These are phyloP conservation scores for Petrosia ficiformis DNA, from an alignment of 37 sponge, comb jelly and placozoan genomes.

Conservation along the genomic window DNA sequence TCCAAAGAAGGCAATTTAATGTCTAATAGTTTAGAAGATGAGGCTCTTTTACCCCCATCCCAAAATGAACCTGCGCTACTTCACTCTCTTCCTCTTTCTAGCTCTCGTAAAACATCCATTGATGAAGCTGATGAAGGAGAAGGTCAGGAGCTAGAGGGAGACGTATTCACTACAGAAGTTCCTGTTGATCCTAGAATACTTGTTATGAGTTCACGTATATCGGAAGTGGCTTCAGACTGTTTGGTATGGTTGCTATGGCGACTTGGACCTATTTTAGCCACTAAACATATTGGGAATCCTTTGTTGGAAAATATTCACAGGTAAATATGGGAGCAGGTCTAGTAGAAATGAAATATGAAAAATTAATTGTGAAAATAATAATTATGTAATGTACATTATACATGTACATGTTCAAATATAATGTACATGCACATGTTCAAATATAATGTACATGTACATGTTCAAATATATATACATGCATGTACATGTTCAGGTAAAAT, in stretches of 20 bases:
- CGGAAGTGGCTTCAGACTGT: conserved; percentile 66
- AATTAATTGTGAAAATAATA: no score
- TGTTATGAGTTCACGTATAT: conserved; percentile 19
- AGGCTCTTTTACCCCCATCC: neutral
- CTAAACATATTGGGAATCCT: conserved; percentile 62
- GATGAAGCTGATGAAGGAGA: conserved; percentile 2
- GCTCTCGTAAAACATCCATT: neutral
- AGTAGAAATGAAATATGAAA: no score
- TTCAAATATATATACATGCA: neutral
- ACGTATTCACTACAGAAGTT: neutral
- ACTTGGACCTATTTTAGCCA: conserved; percentile 69
- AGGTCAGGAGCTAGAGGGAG: neutral
- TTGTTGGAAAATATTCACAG: conserved; percentile 59
- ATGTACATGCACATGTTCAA: neutral
- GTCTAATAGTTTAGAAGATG: neutral
- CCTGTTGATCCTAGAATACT: conserved; percentile 14
- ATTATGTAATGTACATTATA: no score
- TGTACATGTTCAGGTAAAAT: neutral
- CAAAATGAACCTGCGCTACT: neutral
- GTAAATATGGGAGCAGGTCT: no score
- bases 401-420: no score
- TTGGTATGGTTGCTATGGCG: conserved; percentile 67
- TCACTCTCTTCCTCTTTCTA: neutral
- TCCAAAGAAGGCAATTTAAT: neutral
- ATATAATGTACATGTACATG: no score